Evolutionary conservation across 2,797 vertebrate species (phyloP).

Genomic region (Limnodromus scolopaceus): DNA sequence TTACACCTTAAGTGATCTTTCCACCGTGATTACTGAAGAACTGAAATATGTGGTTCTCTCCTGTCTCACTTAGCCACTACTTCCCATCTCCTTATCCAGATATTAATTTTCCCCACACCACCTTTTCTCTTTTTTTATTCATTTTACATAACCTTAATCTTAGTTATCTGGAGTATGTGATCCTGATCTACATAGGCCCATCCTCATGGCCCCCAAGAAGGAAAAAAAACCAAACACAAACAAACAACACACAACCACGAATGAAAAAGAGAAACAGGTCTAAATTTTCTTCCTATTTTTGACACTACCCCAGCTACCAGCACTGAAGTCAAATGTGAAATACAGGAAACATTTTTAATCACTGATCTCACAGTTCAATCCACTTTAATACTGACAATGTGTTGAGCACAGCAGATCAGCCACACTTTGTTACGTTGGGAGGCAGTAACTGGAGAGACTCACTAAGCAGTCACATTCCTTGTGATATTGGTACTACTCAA

Average conservation of each 20-base stretch:
- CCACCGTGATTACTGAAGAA: neutral
- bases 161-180: neutral
- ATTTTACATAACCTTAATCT: neutral
- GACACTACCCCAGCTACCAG: neutral
- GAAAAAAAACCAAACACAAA: neutral
- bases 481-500: neutral
- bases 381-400: neutral
- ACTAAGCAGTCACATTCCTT: neutral
- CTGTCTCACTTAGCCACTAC: neutral
- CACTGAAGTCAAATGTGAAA: neutral
- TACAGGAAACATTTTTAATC: neutral
- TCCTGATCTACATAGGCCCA: neutral
- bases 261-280: neutral
- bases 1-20: neutral
- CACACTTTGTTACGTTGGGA: neutral
- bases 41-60: neutral
- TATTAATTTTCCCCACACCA: neutral
- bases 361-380: neutral
- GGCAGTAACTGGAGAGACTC: neutral
- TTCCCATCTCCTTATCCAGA: neutral
- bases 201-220: fast-evolving
- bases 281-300: neutral
- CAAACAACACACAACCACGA: neutral
- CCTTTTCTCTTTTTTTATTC: neutral
- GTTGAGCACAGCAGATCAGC: neutral